Percentiles rank a stretch among this genome's conserved stretches.
These are phyloP conservation scores for Rhincodon typus DNA, from an alignment of 2,797 vertebrate species.

Conservation along the genomic window DNA sequence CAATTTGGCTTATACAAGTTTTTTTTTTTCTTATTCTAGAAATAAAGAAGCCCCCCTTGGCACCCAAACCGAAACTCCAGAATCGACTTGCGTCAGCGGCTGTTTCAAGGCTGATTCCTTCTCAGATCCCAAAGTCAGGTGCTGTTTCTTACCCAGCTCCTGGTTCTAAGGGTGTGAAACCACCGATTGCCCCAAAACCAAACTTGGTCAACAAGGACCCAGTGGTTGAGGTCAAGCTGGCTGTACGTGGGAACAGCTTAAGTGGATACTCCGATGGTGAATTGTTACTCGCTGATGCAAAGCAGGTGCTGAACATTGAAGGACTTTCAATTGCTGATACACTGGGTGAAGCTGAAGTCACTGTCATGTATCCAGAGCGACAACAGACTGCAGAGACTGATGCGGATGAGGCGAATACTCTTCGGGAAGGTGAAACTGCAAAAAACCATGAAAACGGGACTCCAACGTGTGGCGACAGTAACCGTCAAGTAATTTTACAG, in stretches of 20 bases:
- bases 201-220: conserved; percentile 53
- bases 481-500: conserved; percentile 51
- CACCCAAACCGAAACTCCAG: conserved; percentile 74
- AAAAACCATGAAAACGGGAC: conserved; percentile 47
- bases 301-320: background rate
- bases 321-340: conserved; percentile 57
- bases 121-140: conserved; percentile 60
- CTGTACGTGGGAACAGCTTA: conserved; percentile 53
- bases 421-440: conserved; percentile 45
- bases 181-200: conserved; percentile 79
- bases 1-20: conserved; percentile 37
- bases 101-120: conserved; percentile 57
- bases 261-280: conserved; percentile 69
- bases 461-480: conserved; percentile 53
- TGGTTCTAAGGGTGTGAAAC: conserved; percentile 74
- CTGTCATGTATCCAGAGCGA: conserved; percentile 44
- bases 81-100: conserved; percentile 55
- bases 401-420: conserved; percentile 45
- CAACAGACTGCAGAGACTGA: conserved; percentile 42
- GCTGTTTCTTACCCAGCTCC: conserved; percentile 52
- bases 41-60: conserved; percentile 74
- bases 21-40: conserved; percentile 65
- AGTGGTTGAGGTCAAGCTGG: conserved; percentile 56
- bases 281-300: conserved; percentile 37
- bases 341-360: conserved; percentile 54